Conservation (phyloP, 2,113 vertebrate genomes). For the Centrocercus urophasianus region DNA sequence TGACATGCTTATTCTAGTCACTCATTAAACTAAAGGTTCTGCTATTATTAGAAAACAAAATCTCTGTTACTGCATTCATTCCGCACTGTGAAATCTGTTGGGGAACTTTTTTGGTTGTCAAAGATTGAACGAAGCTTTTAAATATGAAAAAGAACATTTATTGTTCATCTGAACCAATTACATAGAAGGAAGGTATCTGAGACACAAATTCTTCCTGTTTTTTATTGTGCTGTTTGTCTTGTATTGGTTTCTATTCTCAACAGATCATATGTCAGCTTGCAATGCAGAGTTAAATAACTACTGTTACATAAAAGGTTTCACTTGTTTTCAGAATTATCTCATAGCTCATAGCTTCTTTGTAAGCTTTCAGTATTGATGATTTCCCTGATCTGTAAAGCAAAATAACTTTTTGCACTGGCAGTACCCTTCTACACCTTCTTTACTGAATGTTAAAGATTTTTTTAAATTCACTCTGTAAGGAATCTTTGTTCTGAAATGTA, state of each 20-base stretch:
- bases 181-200: not conserved
- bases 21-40: not conserved
- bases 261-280: not conserved
- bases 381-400: not conserved
- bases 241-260: not conserved
- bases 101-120: constrained; percentile 26
- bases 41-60: not conserved
- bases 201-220: not conserved
- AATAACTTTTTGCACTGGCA: not conserved
- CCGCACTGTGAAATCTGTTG: not conserved
- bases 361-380: not conserved
- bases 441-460: not conserved
- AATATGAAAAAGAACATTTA: not conserved
- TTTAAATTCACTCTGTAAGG: not conserved
- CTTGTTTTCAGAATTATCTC: not conserved
- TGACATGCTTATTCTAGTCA: constrained; percentile 33
- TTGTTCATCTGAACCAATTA: not conserved
- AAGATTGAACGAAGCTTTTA: not conserved
- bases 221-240: not conserved
- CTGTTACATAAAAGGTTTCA: not conserved
- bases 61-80: not conserved
- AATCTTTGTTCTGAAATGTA: not conserved
- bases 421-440: not conserved
- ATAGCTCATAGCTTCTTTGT: not conserved
- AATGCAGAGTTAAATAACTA: not conserved